A percentile compares a stretch with the other conserved stretches of the same genome.
phyloP scores from a whole-genome alignment of 2,113 vertebrate species.

The Numida meleagris region DNA sequence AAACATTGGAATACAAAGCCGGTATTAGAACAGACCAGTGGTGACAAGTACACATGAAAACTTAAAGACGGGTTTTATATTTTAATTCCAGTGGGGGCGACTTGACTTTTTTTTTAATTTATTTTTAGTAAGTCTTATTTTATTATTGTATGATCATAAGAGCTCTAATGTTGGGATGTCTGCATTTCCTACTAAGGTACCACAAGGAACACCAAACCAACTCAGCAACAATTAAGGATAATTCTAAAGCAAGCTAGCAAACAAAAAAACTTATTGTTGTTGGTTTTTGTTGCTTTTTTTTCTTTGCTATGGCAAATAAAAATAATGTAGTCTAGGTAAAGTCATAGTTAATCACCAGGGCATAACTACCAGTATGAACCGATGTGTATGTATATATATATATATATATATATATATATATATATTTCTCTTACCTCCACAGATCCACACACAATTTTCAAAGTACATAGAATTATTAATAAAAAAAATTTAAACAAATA shows the following conservation, averaged over 20 bases:
- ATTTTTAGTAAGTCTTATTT: not conserved
- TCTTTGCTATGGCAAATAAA: not conserved
- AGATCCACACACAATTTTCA: not conserved
- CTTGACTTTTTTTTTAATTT: not conserved
- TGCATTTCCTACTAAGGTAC: not conserved
- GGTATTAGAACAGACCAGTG: not conserved
- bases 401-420: too few relatives aligned
- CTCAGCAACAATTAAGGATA: not conserved
- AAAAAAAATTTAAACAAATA: not conserved
- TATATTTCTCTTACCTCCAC: not conserved
- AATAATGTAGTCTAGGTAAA: not conserved
- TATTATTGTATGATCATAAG: not conserved
- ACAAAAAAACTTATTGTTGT: not conserved
- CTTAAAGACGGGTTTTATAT: not conserved
- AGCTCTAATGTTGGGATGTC: not conserved
- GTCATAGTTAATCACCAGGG: not conserved
- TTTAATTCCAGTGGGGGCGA: not conserved
- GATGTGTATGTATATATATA: too few relatives aligned
- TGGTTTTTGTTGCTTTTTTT: too few relatives aligned
- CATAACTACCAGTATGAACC: not conserved
- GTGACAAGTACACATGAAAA: not conserved
- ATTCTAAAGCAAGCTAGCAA: not conserved
- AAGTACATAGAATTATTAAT: not conserved
- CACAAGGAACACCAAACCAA: not conserved
- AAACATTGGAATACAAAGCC: constrained; percentile 32